Evolutionary conservation across 2,888 invertebrate species (phyloP).

Genomic region (Aporophyla nigra): DNA sequence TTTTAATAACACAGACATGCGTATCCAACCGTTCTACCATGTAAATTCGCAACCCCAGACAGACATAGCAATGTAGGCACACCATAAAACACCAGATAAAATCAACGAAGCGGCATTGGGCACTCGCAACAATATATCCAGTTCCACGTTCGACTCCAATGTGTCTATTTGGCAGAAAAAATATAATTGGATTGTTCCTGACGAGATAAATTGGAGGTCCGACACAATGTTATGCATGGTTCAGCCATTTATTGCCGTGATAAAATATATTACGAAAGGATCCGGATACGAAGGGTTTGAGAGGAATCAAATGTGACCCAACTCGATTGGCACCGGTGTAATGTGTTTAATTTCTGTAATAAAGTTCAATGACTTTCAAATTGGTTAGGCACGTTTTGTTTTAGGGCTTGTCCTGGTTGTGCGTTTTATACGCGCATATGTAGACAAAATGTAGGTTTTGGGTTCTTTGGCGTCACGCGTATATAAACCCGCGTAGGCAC

Average conservation of each 20-base stretch:
- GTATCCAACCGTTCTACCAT: constrained; percentile 30
- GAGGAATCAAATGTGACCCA: constrained; percentile 59
- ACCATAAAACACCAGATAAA: constrained; percentile 69
- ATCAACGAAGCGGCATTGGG: constrained; percentile 65
- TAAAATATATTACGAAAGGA: constrained; percentile 70
- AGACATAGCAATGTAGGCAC: constrained; percentile 56
- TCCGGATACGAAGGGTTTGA: constrained; percentile 40
- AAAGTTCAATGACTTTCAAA: constrained; percentile 38
- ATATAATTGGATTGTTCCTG: constrained; percentile 87
- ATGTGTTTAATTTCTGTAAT: constrained; percentile 52
- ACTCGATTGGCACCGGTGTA: constrained; percentile 35
- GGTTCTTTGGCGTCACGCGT: not conserved
- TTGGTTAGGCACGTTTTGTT: constrained; percentile 16
- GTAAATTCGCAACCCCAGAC: constrained; percentile 50
- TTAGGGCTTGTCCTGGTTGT: not conserved
- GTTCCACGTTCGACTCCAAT: constrained; percentile 71
- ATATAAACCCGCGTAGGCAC: not conserved
- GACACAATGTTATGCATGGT: constrained; percentile 74
- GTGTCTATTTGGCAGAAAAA: constrained; percentile 85
- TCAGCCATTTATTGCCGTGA: constrained; percentile 75
- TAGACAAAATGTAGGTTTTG: not conserved
- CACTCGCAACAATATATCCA: constrained; percentile 76
- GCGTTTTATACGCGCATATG: not conserved
- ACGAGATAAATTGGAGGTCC: constrained; percentile 83
- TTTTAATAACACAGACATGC: constrained; percentile 30